Evolutionary conservation across 2,113 vertebrate species (phyloP).

Genomic region (Urocitellus parryii): DNA sequence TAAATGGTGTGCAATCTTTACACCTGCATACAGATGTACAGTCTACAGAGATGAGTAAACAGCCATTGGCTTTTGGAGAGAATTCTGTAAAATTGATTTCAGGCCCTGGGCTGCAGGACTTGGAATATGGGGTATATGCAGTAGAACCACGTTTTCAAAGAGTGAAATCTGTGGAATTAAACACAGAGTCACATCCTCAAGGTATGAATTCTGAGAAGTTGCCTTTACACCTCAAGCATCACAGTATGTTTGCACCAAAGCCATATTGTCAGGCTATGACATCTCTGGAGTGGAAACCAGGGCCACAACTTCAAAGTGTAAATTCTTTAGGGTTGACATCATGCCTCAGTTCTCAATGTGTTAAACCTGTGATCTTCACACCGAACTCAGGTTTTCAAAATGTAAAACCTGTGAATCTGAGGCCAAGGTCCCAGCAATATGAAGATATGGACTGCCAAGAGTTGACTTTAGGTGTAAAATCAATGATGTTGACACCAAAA

Average conservation of each 20-base stretch:
- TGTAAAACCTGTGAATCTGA: not conserved
- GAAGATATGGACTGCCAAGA: conserved; percentile 12
- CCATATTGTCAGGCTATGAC: not conserved
- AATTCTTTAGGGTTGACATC: conserved; percentile 15
- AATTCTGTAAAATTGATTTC: conserved; percentile 46
- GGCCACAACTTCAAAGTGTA: not conserved
- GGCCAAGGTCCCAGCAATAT: not conserved
- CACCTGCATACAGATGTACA: conserved; percentile 39
- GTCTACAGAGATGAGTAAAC: conserved; percentile 40
- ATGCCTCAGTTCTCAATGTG: not conserved
- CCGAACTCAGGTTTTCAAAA: conserved; percentile 46
- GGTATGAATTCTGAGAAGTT: conserved; percentile 18
- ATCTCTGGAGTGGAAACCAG: not conserved
- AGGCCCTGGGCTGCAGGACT: not conserved
- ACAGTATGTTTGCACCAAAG: not conserved
- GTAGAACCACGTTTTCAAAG: conserved; percentile 50
- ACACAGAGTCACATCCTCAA: not conserved
- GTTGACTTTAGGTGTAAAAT: conserved; percentile 54
- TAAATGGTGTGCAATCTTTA: conserved; percentile 49
- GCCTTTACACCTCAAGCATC: not conserved
- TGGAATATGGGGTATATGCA: conserved; percentile 28
- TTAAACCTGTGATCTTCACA: not conserved
- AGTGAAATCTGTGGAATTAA: conserved; percentile 34
- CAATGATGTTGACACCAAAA: not conserved
- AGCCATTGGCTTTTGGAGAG: not conserved